Conservation (phyloP, 2,888 invertebrate genomes). For the Drosophila fulvimacula region DNA sequence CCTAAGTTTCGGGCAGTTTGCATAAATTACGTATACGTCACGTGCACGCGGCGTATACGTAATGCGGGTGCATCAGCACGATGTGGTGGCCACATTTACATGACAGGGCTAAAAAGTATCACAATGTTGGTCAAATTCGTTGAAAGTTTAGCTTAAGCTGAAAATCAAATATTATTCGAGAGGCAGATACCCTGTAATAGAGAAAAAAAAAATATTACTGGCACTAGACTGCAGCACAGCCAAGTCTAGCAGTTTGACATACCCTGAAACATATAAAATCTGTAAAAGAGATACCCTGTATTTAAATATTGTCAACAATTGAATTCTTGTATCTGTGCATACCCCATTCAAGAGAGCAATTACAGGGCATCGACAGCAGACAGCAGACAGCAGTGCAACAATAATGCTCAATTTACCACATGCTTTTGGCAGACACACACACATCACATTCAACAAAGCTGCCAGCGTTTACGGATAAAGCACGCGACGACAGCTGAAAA, state of each 20-base stretch:
- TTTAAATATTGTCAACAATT: too few relatives aligned
- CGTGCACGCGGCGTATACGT: slow-evolving; percentile 22
- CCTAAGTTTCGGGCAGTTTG: slow-evolving; percentile 20
- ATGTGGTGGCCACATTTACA: slow-evolving; percentile 39
- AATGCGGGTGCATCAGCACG: slow-evolving; percentile 3
- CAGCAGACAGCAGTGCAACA: slow-evolving; percentile 19
- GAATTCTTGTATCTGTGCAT: too few relatives aligned
- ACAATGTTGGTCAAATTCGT: slow-evolving; percentile 15
- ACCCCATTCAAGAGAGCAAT: background rate
- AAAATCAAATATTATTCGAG: background rate
- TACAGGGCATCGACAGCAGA: slow-evolving; percentile 6
- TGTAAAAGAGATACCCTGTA: too few relatives aligned
- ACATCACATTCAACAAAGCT: slow-evolving; percentile 10
- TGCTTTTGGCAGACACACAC: slow-evolving; percentile 25
- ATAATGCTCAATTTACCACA: slow-evolving; percentile 39
- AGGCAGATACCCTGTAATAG: background rate
- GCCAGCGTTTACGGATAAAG: slow-evolving; percentile 16
- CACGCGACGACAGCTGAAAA: slow-evolving; percentile 22
- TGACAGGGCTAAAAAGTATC: slow-evolving; percentile 25
- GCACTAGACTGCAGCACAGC: background rate
- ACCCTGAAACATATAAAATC: too few relatives aligned
- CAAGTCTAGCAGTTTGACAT: too few relatives aligned
- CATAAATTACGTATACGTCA: slow-evolving; percentile 49
- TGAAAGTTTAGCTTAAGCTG: background rate
- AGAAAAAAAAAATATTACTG: background rate